Base-by-base conservation (phyloP, 2,113 vertebrate genomes). In the Phaethornis superciliosus region DNA sequence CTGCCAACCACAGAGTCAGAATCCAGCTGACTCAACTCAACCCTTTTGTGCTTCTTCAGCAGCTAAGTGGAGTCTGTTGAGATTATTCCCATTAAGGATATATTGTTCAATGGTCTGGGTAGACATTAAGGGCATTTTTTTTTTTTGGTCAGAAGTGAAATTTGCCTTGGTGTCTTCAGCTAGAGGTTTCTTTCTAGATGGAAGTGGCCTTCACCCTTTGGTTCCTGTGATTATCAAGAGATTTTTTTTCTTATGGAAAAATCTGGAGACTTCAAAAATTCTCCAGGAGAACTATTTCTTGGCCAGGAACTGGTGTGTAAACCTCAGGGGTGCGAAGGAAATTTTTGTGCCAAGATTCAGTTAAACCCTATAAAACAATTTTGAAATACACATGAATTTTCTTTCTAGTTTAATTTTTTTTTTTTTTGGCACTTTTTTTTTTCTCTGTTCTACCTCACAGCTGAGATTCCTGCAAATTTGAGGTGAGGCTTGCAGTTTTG, bases 1-100 rank as follows among this genome's bases (percentile, higher is more conserved):
- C 79, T 92, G 32, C 33, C 42, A 93, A 78, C 79, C 93, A 81
- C 63, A 54, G 55, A 67, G 60, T 46, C 3, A 10, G 89, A 89
- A 74, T 85, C 67, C 68, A 60, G 85, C 89, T 93, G 93, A 95
- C 85, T 94, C 93, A 88, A 37, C 91, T 77, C 63, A 32, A 85
- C 5, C 9, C 5, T 89, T 89, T 91, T 81, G 47, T 86, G 89
- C 93, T 94, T 88, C 95, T 77, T 93, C 89, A 94, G 96, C 91
- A 91, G 60, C 71, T 77, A 32, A 52, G 58, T 14, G 32, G 28
- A 58, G 32, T 52, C 49, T 88, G 60, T 68, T 82, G 44, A 68
- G 85, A 40, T 89, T 74, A 64, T 22, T 88, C 47, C 14, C 64
- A 56, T 74, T 71, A 77, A 64, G 54, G 54, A 63, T 65, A 37